Conservation (phyloP, 2,113 vertebrate genomes). For the Brachyistius frenatus region DNA sequence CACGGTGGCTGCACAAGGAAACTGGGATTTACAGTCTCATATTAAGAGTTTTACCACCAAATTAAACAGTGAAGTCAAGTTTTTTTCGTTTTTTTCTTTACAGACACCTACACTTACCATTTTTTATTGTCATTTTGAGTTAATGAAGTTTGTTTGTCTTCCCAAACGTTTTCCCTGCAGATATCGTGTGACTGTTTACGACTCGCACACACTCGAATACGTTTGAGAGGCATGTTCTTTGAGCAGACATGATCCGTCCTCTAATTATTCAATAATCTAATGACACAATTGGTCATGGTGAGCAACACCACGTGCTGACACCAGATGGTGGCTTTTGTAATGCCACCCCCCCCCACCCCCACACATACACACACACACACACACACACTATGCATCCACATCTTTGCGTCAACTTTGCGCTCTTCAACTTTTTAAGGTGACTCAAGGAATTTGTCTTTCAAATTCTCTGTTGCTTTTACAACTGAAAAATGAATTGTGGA, state of each 20-base stretch:
- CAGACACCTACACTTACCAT: constrained; percentile 1
- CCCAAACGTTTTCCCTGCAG: constrained; percentile 1
- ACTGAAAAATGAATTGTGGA: too few species aligned
- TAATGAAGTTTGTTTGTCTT: constrained; percentile 21
- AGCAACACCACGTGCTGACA: constrained; percentile 75
- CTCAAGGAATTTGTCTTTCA: constrained; percentile 39
- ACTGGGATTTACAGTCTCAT: constrained; percentile 35
- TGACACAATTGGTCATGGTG: constrained; percentile 85
- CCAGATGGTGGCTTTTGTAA: constrained; percentile 81
- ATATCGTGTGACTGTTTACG: constrained; percentile 18
- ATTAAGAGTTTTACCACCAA: constrained; percentile 31
- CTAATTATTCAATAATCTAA: constrained; percentile 85
- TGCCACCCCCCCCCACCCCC: constrained; percentile 57
- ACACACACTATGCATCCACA: constrained; percentile 69
- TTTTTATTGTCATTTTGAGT: constrained; percentile 35
- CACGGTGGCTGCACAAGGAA: background rate
- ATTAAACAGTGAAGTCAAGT: constrained; percentile 19
- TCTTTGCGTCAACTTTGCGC: constrained; percentile 48
- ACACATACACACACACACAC: constrained; percentile 48
- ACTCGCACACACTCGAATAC: constrained; percentile 56
- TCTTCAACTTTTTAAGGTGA: constrained; percentile 53
- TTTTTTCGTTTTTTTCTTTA: background rate
- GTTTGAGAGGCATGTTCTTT: constrained; percentile 71
- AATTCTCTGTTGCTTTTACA: background rate
- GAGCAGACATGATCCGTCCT: constrained; percentile 73